These are phyloP conservation scores for Falcaria lacertinaria DNA, from an alignment of 2,888 invertebrate species.

Conservation along the genomic window DNA sequence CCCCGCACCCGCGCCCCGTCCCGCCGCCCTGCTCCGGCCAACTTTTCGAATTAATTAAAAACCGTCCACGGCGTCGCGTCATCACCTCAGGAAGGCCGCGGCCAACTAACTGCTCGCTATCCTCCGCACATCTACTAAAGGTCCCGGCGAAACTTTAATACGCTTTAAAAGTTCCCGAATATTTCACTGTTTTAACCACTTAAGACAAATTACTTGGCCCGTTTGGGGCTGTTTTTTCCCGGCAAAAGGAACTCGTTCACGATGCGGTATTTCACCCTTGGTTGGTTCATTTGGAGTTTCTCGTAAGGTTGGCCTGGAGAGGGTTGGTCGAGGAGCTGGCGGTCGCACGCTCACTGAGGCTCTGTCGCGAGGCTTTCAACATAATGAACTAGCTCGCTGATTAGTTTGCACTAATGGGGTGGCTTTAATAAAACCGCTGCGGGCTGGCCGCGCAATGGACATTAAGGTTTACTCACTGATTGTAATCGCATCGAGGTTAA, in stretches of 20 bases:
- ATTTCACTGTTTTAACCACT: conserved; percentile 70
- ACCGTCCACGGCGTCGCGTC: conserved; percentile 40
- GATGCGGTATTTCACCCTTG: conserved; percentile 53
- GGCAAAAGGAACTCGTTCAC: conserved; percentile 12
- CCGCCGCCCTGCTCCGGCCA: conserved; percentile 18
- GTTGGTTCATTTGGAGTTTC: conserved; percentile 29
- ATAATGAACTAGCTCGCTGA: conserved; percentile 14
- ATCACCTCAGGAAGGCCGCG: conserved; percentile 33
- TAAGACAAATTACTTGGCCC: conserved; percentile 63
- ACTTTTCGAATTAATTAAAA: conserved; percentile 67
- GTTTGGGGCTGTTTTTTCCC: conserved; percentile 48
- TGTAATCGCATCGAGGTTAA: neutral
- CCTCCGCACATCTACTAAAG: conserved; percentile 40
- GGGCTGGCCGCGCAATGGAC: neutral
- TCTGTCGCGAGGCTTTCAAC: conserved; percentile 11
- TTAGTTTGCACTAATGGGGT: conserved; percentile 12
- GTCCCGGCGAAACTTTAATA: conserved; percentile 58
- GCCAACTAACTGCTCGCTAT: conserved; percentile 36
- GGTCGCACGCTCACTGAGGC: neutral
- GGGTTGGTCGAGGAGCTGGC: conserved; percentile 1
- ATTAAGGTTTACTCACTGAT: neutral
- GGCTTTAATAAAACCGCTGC: neutral
- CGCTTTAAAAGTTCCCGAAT: conserved; percentile 63
- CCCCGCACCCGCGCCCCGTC: conserved; percentile 6
- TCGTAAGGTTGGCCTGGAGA: neutral